Evolutionary conservation across 2,888 invertebrate species (phyloP), one percentile per base, ranked within the genome.

Genomic region (Drosophila mimica): DNA sequence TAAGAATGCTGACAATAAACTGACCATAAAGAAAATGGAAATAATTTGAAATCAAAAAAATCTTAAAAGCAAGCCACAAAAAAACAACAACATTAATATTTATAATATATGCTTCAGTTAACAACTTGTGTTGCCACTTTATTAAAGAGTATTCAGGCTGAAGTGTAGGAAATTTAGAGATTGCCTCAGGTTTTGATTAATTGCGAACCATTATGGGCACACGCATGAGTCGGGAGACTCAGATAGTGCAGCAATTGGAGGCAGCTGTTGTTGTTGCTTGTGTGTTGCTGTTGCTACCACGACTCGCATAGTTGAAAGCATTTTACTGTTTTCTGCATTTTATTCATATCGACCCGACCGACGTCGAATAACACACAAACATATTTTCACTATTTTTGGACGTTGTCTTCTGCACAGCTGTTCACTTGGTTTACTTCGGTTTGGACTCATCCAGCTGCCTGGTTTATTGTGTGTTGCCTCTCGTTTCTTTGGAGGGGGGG

Each of bases 251-350:
- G 58, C 51, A 62, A 59, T 60, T 67, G 76, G 61, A 76, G 59
- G 66, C 67, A 65, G 60, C 13, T 59, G 57, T 25, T 69, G 69
- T 53, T 66, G 70, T 34, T 25, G 25, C 25, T 25, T 25, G 25
- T 25, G 25, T 58, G 68, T 28, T 66, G 46, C 13, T 52, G 54
- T n/a, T 56, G 49, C 48, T 52, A 49, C 65, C 52, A 63, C 67
- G 53, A 52, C 54, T 70, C 34, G 79, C 81, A 79, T 79, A 73
- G 79, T 71, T 89, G 88, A 89, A 89, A 89, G 85, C 89, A 84
- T 89, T 88, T 88, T 81, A 73, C 89, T 90, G 91, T 82, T 83
- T 80, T 84, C 82, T 67, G 81, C 85, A 81, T 87, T 86, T 89
- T 85, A 85, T 79, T 80, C 90, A 76, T 81, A 90, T 91, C 89